These are phyloP conservation scores for Heliconius congener DNA, from an alignment of 1,140 invertebrate species.

Conservation along the genomic window DNA sequence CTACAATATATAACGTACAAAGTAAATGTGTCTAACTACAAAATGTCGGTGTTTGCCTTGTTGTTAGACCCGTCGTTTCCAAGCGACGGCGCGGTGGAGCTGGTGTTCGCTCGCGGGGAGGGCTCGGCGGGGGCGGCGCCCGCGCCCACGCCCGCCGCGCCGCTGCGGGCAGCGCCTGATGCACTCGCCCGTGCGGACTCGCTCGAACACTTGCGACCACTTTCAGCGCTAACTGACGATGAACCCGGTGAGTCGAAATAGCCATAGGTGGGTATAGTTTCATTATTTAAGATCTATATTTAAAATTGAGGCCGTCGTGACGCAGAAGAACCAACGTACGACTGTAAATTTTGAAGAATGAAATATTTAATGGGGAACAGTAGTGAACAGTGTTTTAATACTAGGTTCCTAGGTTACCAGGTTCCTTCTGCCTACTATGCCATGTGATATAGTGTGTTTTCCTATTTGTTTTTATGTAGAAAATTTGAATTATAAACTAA, in stretches of 20 bases:
- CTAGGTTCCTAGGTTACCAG: too few species aligned
- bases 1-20: neutral
- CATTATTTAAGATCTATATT: too few species aligned
- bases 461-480: too few species aligned
- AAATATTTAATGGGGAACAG: too few species aligned
- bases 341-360: too few species aligned
- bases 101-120: conserved; percentile 88
- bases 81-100: conserved; percentile 90
- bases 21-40: neutral
- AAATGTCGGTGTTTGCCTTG: neutral
- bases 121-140: conserved; percentile 83
- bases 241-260: conserved; percentile 55
- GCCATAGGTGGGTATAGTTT: neutral
- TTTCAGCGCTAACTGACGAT: conserved; percentile 69
- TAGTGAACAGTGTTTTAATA: too few species aligned
- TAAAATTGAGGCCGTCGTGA: too few species aligned
- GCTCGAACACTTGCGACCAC: conserved; percentile 87
- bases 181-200: conserved; percentile 91
- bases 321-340: too few species aligned
- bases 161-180: conserved; percentile 85
- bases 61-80: conserved; percentile 84
- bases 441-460: too few species aligned
- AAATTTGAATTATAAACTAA: too few species aligned
- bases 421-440: too few species aligned
- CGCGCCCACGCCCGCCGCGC: conserved; percentile 87